Evolutionary conservation across 1,140 invertebrate species (phyloP), one percentile per base, ranked within the genome.

Genomic region (Vollenhovia emeryi): DNA sequence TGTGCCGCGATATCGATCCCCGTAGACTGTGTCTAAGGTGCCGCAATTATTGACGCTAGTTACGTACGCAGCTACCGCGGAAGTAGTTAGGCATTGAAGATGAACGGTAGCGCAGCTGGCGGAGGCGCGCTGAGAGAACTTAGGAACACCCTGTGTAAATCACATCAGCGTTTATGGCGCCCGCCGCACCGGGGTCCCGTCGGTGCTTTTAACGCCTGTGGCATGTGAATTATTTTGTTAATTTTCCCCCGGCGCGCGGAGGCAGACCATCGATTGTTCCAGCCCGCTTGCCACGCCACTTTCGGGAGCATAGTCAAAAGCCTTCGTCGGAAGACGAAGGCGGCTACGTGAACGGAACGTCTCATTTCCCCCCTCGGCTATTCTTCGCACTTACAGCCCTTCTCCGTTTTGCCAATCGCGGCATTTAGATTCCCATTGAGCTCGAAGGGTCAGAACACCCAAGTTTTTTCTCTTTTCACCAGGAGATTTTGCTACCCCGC

Each of bases 191-290:
- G 43, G n/a, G n/a, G 69, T 73, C 40, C 69, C 69, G 55, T 83
- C 69, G 30, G 57, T 45, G 80, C 80, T 84, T 76, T 84, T 84
- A 84, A 87, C 62, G 60, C 76, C 66, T n/a, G 60, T 64, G 80
- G 80, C 80, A 87, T 87, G 87, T 89, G 82, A 89, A 89, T 89
- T 89, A 89, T 89, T 85, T 89, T 87, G 86, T 87, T 89, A 87
- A 89, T 87, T 87, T 85, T 76, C 87, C 64, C 40, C 7, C 57
- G 33, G 76, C 43, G 27, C 27, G 30, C 36, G 50, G 33, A 8
- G 30, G 15, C 64, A 13, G 78, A 33, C 57, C 69, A 73, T 75
- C 55, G 68, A 24, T 45, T 30, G 64, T 27, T 55, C 21, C 55
- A n/a, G 13, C 27, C 68, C 43, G 11, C 45, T 84, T 40, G 43